These are phyloP conservation scores for Callorhinus ursinus DNA, from an alignment of 2,113 vertebrate species.

Conservation along the genomic window DNA sequence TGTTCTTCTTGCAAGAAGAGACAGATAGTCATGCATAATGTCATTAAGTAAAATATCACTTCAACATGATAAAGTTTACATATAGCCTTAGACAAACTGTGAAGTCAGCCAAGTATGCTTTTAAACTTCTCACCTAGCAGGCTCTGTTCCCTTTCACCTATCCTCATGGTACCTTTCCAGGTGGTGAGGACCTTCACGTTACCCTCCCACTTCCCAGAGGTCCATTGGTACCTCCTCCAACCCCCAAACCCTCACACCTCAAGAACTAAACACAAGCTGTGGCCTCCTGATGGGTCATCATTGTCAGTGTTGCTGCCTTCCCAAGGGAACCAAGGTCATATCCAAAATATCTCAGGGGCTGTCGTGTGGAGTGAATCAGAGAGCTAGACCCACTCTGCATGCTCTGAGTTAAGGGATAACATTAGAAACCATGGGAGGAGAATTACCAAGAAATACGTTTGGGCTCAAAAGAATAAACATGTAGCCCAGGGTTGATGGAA, in stretches of 20 bases:
- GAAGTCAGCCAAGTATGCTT: not conserved
- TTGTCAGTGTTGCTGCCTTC: not conserved
- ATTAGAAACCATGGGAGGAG: not conserved
- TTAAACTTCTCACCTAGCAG: not conserved
- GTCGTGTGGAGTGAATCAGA: not conserved
- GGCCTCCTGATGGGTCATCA: not conserved
- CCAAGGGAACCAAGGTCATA: not conserved
- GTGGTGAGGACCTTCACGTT: accelerated
- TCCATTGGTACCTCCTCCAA: not conserved
- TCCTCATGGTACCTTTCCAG: not conserved
- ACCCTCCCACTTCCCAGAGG: not conserved
- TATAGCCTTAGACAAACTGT: not conserved
- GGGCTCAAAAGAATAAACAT: not conserved
- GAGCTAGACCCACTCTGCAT: not conserved
- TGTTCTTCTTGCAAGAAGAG: not conserved
- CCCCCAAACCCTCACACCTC: not conserved
- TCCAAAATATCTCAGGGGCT: not conserved
- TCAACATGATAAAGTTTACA: not conserved
- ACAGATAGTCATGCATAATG: not conserved
- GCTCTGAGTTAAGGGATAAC: not conserved
- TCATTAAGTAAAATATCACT: not conserved
- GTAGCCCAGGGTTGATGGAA: not conserved
- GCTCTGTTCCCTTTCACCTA: not conserved
- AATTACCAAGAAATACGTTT: not conserved
- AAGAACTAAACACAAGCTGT: not conserved